Evolutionary conservation across 2,888 invertebrate species (phyloP).

Genomic region (Meghimatium bilineatum): DNA sequence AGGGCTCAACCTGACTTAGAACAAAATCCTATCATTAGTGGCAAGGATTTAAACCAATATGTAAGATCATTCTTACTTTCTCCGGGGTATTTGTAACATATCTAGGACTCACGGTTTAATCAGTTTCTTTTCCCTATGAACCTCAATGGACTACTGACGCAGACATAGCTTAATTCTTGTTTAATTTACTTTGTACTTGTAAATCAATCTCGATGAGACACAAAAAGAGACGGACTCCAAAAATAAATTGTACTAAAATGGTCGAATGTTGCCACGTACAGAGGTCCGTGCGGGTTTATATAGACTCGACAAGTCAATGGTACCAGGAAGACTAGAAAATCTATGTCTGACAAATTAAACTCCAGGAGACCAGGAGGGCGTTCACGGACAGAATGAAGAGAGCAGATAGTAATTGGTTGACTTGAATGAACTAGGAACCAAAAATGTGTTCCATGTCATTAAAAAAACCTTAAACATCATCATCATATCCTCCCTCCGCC

Average conservation of each 20-base stretch:
- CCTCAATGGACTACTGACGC: not conserved
- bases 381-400: not conserved
- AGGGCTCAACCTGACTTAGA: not conserved
- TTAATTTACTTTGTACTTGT: not conserved
- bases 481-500: not conserved
- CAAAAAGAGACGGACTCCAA: not conserved
- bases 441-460: not conserved
- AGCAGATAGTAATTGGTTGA: not conserved
- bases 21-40: not conserved
- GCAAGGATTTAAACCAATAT: not conserved
- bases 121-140: not conserved
- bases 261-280: not conserved
- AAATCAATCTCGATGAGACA: not conserved
- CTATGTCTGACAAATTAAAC: conserved; percentile 6
- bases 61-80: not conserved
- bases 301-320: not conserved
- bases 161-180: not conserved
- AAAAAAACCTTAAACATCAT: not conserved
- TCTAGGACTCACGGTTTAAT: not conserved
- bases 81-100: not conserved
- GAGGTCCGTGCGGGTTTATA: not conserved
- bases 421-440: not conserved
- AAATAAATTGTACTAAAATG: not conserved
- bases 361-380: not conserved
- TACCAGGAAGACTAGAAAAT: not conserved